Conservation (phyloP, 2,888 invertebrate species). For the Cosmorhoe ocellata region DNA sequence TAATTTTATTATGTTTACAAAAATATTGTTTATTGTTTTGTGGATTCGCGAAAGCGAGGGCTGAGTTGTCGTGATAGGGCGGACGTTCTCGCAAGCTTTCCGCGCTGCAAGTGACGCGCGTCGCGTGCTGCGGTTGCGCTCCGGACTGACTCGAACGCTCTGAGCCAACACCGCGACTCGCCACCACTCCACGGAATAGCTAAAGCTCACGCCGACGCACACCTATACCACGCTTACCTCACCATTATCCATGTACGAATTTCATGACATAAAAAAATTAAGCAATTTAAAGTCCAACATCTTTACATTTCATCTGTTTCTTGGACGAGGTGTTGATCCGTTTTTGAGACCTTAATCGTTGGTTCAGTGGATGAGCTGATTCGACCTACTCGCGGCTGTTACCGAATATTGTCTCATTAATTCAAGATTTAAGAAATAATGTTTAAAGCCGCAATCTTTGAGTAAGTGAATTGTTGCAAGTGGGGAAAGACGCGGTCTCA, state of each 20-base stretch:
- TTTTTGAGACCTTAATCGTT: too few species aligned
- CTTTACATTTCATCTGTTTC: too few species aligned
- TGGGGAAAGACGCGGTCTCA: constrained; percentile 70
- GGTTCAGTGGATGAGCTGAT: constrained; percentile 8
- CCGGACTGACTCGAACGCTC: constrained; percentile 52
- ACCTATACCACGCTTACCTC: constrained; percentile 29
- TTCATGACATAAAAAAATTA: too few species aligned
- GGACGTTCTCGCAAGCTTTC: constrained; percentile 42
- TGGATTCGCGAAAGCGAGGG: constrained; percentile 46
- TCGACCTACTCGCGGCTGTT: constrained; percentile 24
- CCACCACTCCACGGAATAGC: constrained; percentile 29
- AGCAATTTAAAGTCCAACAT: too few species aligned
- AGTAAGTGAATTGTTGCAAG: constrained; percentile 53
- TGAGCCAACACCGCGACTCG: constrained; percentile 39
- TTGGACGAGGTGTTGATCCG: too few species aligned
- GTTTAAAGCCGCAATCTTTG: constrained; percentile 64
- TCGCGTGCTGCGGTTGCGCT: constrained; percentile 46
- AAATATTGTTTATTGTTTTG: constrained; percentile 1
- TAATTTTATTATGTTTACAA: neutral
- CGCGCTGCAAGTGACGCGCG: constrained; percentile 48
- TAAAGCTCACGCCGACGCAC: constrained; percentile 34
- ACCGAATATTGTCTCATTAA: constrained; percentile 26
- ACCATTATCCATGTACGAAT: neutral
- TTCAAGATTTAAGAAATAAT: constrained; percentile 34
- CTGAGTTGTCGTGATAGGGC: constrained; percentile 40